Percentiles rank a stretch among this genome's conserved stretches.
These are phyloP conservation scores for Furcula furcula DNA, from an alignment of 2,888 invertebrate species.

Conservation along the genomic window DNA sequence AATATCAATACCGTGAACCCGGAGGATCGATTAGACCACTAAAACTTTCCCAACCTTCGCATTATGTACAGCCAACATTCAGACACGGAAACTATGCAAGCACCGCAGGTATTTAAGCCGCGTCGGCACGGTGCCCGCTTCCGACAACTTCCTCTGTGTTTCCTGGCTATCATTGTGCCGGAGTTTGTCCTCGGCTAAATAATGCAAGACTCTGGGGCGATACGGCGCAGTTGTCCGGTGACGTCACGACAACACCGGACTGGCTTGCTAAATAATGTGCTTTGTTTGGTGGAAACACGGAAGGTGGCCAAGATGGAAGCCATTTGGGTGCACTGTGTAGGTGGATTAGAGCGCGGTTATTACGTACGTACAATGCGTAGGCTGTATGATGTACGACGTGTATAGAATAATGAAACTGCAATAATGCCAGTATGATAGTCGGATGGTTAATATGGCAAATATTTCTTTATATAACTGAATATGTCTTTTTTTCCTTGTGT, in stretches of 20 bases:
- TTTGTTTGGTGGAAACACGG: conserved; percentile 7
- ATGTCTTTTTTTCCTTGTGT: too few relatives aligned
- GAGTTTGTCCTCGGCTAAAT: conserved; percentile 21
- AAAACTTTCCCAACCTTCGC: not conserved
- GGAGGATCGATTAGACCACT: not conserved
- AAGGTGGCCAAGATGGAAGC: conserved; percentile 7
- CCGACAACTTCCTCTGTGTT: conserved; percentile 6
- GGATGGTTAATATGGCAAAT: too few relatives aligned
- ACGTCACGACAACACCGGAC: conserved; percentile 8
- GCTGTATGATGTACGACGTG: too few relatives aligned
- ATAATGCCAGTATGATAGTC: too few relatives aligned
- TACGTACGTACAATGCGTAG: too few relatives aligned
- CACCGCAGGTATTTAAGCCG: conserved; percentile 3
- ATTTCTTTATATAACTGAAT: too few relatives aligned
- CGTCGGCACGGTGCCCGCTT: conserved; percentile 2
- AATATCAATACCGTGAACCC: too few relatives aligned
- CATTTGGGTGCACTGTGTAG: conserved; percentile 9
- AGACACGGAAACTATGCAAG: not conserved
- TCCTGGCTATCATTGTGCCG: conserved; percentile 8
- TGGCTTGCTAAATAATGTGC: conserved; percentile 17
- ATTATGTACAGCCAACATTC: not conserved
- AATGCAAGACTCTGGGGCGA: conserved; percentile 19
- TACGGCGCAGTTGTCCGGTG: conserved; percentile 8
- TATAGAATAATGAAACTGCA: too few relatives aligned
- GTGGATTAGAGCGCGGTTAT: too few relatives aligned